Evolutionary conservation across 2,113 vertebrate species (phyloP).

Genomic region (Beaufortia kweichowensis): DNA sequence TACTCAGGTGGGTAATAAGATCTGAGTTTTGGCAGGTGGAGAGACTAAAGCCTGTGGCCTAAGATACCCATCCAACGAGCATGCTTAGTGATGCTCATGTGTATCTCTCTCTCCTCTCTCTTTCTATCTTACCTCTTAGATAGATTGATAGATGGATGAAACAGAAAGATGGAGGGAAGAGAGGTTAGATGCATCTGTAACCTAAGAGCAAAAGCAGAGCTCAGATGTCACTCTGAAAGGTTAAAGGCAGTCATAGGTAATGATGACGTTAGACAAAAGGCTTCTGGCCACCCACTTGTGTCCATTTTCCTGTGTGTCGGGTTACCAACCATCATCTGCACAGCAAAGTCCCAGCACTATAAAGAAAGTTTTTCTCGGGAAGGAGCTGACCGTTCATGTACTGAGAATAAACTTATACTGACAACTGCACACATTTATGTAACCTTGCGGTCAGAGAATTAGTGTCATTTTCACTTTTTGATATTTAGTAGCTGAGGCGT

Average conservation of each 20-base stretch:
- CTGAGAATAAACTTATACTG: background rate
- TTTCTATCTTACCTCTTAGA: constrained; percentile 1
- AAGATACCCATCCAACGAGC: constrained; percentile 4
- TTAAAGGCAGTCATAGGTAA: constrained; percentile 30
- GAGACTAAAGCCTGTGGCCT: constrained; percentile 30
- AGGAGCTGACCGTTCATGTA: background rate
- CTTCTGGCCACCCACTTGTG: constrained; percentile 28
- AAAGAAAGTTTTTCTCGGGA: background rate
- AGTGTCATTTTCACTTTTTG: background rate
- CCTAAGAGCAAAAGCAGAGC: constrained; percentile 14
- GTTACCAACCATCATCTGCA: constrained; percentile 13
- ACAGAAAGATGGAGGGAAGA: constrained; percentile 12
- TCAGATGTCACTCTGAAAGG: constrained; percentile 41
- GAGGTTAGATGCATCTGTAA: constrained; percentile 36
- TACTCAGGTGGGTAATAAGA: constrained; percentile 67
- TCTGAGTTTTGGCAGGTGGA: constrained; percentile 62
- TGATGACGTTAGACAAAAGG: constrained; percentile 39
- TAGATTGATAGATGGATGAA: constrained; percentile 2
- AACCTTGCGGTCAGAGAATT: background rate
- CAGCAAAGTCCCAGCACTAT: background rate
- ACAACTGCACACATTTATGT: constrained; percentile 4
- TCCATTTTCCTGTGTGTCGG: constrained; percentile 21
- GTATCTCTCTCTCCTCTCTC: background rate
- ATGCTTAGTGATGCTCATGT: background rate
- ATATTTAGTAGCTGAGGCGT: background rate